These are phyloP conservation scores for Edolisoma coerulescens DNA, from an alignment of 2,113 vertebrate genomes.

Conservation along the genomic window DNA sequence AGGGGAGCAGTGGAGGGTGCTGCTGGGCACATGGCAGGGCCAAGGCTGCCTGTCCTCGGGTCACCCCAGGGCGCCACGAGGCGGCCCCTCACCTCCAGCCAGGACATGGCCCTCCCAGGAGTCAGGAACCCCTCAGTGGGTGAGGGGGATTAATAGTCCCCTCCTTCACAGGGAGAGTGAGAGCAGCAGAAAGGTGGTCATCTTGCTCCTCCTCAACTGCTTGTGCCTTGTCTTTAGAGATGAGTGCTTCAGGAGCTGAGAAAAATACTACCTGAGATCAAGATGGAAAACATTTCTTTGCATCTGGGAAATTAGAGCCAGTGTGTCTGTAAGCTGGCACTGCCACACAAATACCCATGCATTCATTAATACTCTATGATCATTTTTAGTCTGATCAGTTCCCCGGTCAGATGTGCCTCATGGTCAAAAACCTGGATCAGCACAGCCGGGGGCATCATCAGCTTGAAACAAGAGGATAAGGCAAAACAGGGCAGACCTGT, in stretches of 20 bases:
- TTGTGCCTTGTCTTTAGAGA: not conserved
- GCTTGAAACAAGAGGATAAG: not conserved
- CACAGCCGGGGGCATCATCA: not conserved
- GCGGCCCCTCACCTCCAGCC: not conserved
- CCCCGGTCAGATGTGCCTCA: not conserved
- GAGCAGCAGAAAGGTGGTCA: not conserved
- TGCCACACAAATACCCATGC: not conserved
- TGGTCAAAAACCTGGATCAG: not conserved
- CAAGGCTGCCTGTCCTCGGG: not conserved
- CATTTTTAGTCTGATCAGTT: not conserved
- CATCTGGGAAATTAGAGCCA: not conserved
- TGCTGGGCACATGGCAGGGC: not conserved
- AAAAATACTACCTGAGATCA: not conserved
- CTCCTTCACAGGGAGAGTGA: fast-evolving
- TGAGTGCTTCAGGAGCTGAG: not conserved
- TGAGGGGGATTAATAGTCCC: not conserved
- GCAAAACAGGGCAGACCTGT: not conserved
- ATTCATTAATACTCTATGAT: not conserved
- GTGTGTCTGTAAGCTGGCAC: not conserved
- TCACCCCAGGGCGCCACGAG: fast-evolving
- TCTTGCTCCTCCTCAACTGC: not conserved
- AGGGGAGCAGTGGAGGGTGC: not conserved
- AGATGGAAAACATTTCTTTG: not conserved
- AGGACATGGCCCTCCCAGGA: not conserved
- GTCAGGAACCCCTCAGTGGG: not conserved